Base-by-base conservation (phyloP, 37 sponge, comb jelly and placozoan genomes). In the Tethya wilhelma region DNA sequence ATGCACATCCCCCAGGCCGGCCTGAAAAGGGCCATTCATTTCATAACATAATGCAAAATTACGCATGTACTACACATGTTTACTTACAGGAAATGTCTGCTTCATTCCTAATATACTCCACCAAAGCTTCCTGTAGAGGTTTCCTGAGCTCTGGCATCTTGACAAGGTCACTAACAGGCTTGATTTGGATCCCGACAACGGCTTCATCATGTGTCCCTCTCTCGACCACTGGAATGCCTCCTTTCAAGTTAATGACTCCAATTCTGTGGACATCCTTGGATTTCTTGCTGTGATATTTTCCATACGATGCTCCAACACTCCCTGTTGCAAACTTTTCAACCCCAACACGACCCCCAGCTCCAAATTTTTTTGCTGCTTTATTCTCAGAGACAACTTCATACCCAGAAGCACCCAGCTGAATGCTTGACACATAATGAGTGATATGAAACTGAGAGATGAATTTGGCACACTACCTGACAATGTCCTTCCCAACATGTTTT, bases 371-470 rank as follows among this genome's bases (percentile, higher is more conserved):
- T 14, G 23, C 57, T 38, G 45, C 69, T 64, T 74, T 71, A 6
- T 71, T 37, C 42, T 87, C 75, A 44, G 76, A 60, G 14, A 87
- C 59, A 1, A 87, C 87, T 29, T 28, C 8, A 44, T 75, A 80
- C 45, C 80, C 81, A 17, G 73, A 40, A 31, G 87, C 87, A 12
- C 87, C 87, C 31, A 87, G 59, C 4, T 74, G 56, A 34, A 87
- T 68, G 4, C 75, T 38, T 38, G 53, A 71, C 28, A 87, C 87
- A 67, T 74, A 87, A 59, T 87, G 87, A 1, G 87, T 87, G 44
- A 87, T 46, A 28, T 64, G 67, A 44, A 87, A 87, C 41, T 30
- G 12, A 0, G 40, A 0, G 2, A 85, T 65, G 59, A 85, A 85
- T 11, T 69, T 33, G 12, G 29, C 28, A 59, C 62, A 59, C 12